Percentiles rank a stretch among this genome's conserved stretches.
Evolutionary conservation across 2,888 invertebrate species (phyloP).

Genomic region (Andricus curvator): DNA sequence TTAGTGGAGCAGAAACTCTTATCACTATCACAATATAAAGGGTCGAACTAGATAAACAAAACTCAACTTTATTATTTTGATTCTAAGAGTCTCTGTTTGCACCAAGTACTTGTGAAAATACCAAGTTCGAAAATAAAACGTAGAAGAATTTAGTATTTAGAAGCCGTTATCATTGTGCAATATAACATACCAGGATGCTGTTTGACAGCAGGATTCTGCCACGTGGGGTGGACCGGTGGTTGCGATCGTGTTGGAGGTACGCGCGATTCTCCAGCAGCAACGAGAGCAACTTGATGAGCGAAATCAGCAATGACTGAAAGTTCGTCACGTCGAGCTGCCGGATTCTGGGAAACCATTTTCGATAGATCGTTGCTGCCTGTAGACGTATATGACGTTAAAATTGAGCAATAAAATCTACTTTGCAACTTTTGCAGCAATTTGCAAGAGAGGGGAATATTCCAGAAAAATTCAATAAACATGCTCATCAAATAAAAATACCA

Average conservation of each 20-base stretch:
- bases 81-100: not conserved
- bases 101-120: not conserved
- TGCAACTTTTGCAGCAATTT: slow-evolving; percentile 12
- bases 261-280: slow-evolving; percentile 43
- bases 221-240: slow-evolving; percentile 67
- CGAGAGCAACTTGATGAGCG: slow-evolving; percentile 37
- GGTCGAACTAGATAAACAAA: not conserved
- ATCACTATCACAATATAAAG: not conserved
- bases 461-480: not conserved
- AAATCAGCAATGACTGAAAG: slow-evolving; percentile 37
- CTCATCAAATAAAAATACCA: not conserved
- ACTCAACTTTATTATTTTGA: not conserved
- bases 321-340: slow-evolving; percentile 59
- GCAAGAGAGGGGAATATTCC: not conserved
- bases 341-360: slow-evolving; percentile 71
- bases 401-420: slow-evolving; percentile 34
- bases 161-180: not conserved
- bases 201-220: slow-evolving; percentile 71
- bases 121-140: slow-evolving; percentile 9
- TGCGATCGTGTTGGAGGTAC: slow-evolving; percentile 56
- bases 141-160: slow-evolving; percentile 13
- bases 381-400: slow-evolving; percentile 45
- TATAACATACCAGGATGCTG: slow-evolving; percentile 72
- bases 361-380: slow-evolving; percentile 72
- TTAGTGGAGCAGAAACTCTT: not conserved